phyloP scores from a whole-genome alignment of 37 sponge, comb jelly and placozoan species.

The Chondrosia reniformis region DNA sequence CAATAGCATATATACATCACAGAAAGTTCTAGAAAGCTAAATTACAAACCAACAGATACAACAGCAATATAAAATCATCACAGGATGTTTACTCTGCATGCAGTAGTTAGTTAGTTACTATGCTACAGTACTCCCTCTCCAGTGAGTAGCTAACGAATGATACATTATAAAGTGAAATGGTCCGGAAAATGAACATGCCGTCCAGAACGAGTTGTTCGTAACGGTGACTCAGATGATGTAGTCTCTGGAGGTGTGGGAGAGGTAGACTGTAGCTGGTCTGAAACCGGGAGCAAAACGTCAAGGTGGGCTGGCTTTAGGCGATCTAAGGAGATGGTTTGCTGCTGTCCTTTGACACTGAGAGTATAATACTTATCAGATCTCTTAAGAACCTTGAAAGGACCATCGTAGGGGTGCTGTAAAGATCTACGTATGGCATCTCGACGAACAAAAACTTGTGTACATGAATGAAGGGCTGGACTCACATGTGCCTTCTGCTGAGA shows the following conservation, averaged over 20 bases:
- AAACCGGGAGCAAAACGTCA: too few species aligned
- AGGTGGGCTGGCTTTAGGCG: constrained; percentile 26
- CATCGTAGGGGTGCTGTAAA: constrained; percentile 45
- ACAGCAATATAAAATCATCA: too few species aligned
- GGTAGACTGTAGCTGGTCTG: neutral
- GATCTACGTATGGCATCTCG: constrained; percentile 30
- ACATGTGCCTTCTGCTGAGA: neutral
- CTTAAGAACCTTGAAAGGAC: constrained; percentile 33
- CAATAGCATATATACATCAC: too few species aligned
- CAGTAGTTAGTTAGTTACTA: too few species aligned
- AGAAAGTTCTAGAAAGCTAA: too few species aligned
- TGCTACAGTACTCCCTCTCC: constrained; percentile 1
- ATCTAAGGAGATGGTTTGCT: constrained; percentile 10
- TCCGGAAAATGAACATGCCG: constrained; percentile 5
- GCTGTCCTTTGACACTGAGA: constrained; percentile 6
- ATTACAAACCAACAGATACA: too few species aligned
- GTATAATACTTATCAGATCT: constrained; percentile 18
- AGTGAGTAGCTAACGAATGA: neutral
- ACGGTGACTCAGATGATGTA: neutral
- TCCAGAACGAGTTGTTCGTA: constrained; percentile 1
- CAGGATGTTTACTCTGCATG: too few species aligned
- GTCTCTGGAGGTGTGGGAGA: neutral
- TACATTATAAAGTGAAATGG: neutral
- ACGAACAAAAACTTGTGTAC: constrained; percentile 37
- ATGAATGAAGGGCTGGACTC: neutral